Base-by-base conservation (phyloP, 2,113 vertebrate genomes). In the Menidia beryllina region DNA sequence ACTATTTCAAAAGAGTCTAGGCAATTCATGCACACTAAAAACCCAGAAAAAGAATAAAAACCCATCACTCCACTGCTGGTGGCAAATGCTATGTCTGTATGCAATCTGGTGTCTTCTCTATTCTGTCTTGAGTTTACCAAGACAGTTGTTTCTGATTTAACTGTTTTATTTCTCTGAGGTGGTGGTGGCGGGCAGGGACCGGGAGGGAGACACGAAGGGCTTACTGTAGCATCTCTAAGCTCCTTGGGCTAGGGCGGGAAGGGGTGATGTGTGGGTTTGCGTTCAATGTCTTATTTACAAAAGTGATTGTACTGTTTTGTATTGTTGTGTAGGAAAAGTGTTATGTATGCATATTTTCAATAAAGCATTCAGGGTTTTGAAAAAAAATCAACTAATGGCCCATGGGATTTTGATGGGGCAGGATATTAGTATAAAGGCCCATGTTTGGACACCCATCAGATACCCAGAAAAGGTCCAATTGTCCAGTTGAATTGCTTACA, bases 301-400 rank as follows among this genome's bases (percentile, higher is more conserved):
- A 91, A 90, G 92, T 94, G 92, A 93, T 92, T 94, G 92, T 94
- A 94, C 79, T 92, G 93, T 94, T 94, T 94, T 94, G 93, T 94
- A 93, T 91, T 88, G 88, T 92, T 93, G 91, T 92, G 91, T 93
- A 94, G 92, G 89, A 92, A 90, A 93, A 93, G 88, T 93, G 93
- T 93, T 81, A 90, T 91, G 91, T 94, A 92, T 93, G 91, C 90
- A 93, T 94, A 94, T 94, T 94, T 94, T 94, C 91, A 94, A 94
- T 94, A 94, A 94, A 94, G 88, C 82, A 91, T 93, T 93, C 93
- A 93, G 92, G 93, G 91, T 94, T 94, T 94, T 93, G 41, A 85
- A 71, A 77, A 78, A 60, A 50, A 64, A 60, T 69, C 25, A 58
- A 48, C 17, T 19, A 45, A 19, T n/a, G 55, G 81, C 65, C 77